phyloP scores from a whole-genome alignment of 2,797 vertebrate genomes.

The Tiaroga cobitis region DNA sequence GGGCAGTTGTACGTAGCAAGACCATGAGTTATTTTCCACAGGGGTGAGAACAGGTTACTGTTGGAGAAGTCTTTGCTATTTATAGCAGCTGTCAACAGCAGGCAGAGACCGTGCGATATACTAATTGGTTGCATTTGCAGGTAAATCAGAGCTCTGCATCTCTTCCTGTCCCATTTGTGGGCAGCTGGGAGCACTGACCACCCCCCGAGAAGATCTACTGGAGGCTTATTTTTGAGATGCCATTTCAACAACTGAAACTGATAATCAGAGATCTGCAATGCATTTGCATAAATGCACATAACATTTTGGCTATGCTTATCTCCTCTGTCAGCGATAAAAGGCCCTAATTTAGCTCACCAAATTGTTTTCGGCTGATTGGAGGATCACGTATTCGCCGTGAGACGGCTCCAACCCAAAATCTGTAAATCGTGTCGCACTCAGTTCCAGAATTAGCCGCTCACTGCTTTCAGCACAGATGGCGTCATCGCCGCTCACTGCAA shows the following conservation, averaged over 20 bases:
- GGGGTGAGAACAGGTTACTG: conserved; percentile 66
- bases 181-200: conserved; percentile 49
- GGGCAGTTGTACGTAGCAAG: conserved; percentile 41
- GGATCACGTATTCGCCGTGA: conserved; percentile 62
- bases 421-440: conserved; percentile 70
- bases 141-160: conserved; percentile 64
- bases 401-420: conserved; percentile 69
- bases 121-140: conserved; percentile 73
- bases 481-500: conserved; percentile 72
- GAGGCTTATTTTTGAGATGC: conserved; percentile 58
- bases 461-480: conserved; percentile 80
- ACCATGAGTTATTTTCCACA: conserved; percentile 52
- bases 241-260: conserved; percentile 65
- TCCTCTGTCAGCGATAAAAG: conserved; percentile 54
- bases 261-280: conserved; percentile 56
- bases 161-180: conserved; percentile 50
- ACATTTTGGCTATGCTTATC: conserved; percentile 50
- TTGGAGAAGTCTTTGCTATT: conserved; percentile 68
- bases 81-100: conserved; percentile 72
- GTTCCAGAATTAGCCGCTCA: conserved; percentile 81
- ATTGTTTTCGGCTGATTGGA: conserved; percentile 59
- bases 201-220: conserved; percentile 65
- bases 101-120: conserved; percentile 54
- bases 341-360: conserved; percentile 61
- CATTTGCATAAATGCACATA: conserved; percentile 1